Percentiles rank a stretch among this genome's conserved stretches.
These are phyloP conservation scores for Pseudococcus viburni DNA, from an alignment of 2,888 invertebrate species.

Conservation along the genomic window DNA sequence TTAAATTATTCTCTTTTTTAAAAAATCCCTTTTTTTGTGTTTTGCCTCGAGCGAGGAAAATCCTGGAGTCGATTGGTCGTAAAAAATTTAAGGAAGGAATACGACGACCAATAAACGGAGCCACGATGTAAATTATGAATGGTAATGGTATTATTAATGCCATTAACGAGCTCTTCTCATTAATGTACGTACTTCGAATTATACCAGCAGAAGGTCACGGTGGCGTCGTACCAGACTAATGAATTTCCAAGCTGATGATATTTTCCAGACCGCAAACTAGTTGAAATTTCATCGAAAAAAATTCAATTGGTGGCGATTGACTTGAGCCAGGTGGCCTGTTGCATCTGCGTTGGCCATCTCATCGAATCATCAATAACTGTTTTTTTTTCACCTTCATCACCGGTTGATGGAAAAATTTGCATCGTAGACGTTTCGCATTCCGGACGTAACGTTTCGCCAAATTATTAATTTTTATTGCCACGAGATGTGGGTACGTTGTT, in stretches of 20 bases:
- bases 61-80: background rate
- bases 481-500: no score
- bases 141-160: background rate
- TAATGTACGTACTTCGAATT: background rate
- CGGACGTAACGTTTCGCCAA: slow-evolving; percentile 8
- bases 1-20: background rate
- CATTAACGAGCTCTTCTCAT: background rate
- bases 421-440: slow-evolving; percentile 43
- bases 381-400: background rate
- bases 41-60: no score
- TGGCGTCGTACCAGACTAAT: background rate
- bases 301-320: background rate
- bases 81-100: background rate
- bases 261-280: background rate
- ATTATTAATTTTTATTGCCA: background rate
- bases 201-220: background rate
- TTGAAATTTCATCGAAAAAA: background rate
- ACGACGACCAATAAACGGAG: background rate
- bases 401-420: background rate
- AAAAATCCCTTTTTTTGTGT: background rate
- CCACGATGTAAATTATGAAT: background rate
- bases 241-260: background rate
- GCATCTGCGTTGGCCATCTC: background rate
- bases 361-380: slow-evolving; percentile 24
- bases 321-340: slow-evolving; percentile 3